Evolutionary conservation across 2,888 invertebrate genomes (phyloP).

Genomic region (Euproctis similis): DNA sequence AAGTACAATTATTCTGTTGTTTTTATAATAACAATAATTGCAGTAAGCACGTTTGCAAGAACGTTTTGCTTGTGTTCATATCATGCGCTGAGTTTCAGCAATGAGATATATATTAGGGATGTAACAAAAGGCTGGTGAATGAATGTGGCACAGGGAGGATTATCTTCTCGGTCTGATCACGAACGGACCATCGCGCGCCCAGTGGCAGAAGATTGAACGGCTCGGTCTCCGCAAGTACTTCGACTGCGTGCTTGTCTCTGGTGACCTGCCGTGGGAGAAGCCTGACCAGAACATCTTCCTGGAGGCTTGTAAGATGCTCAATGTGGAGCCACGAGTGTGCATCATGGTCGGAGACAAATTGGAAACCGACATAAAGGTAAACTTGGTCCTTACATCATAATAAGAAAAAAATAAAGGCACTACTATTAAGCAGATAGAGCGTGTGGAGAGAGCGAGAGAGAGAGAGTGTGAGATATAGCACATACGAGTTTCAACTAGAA

Average conservation of each 20-base stretch:
- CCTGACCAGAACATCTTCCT: conserved; percentile 88
- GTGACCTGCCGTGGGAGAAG: conserved; percentile 91
- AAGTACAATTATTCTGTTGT: neutral
- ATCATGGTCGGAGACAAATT: conserved; percentile 92
- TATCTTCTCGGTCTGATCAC: conserved; percentile 88
- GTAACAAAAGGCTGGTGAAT: conserved; percentile 63
- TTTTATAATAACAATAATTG: conserved; percentile 14
- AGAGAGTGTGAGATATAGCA: no score
- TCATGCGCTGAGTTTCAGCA: conserved; percentile 65
- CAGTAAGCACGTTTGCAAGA: conserved; percentile 37
- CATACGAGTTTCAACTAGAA: no score
- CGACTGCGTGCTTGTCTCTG: conserved; percentile 87
- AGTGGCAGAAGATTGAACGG: conserved; percentile 90
- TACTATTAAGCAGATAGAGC: no score
- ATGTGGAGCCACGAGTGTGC: conserved; percentile 83
- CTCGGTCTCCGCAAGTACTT: conserved; percentile 83
- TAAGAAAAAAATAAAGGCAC: no score
- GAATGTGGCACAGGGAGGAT: conserved; percentile 77
- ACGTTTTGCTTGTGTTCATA: conserved; percentile 48
- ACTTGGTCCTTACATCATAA: no score
- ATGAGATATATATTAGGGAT: conserved; percentile 38
- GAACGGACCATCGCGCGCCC: conserved; percentile 89
- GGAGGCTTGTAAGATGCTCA: conserved; percentile 85
- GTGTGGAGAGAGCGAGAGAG: no score
- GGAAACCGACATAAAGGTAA: conserved; percentile 87